Conservation (phyloP, 2,888 invertebrate species). For the Aquatica leii region DNA sequence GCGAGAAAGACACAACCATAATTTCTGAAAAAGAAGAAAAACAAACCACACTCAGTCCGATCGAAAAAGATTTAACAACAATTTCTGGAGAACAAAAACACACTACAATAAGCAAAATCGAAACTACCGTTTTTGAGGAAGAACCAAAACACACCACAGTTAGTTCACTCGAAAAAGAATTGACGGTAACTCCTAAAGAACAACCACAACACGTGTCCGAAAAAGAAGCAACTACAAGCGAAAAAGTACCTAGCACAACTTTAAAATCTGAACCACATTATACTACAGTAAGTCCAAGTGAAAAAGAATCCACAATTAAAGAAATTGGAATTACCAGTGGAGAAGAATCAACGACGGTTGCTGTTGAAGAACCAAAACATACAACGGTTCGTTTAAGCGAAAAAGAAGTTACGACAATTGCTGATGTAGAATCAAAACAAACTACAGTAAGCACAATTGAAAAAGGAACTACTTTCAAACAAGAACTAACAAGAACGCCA, state of each 20-base stretch:
- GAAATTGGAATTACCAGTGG: neutral
- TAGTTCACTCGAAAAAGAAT: neutral
- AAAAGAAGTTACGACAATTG: neutral
- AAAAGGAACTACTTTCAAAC: neutral
- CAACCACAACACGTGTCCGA: neutral
- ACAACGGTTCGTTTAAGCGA: conserved; percentile 12
- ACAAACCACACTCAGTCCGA: neutral
- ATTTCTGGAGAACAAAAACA: neutral
- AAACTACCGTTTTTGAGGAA: neutral
- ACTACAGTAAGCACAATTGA: neutral
- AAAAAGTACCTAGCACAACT: too few relatives aligned
- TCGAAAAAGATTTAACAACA: neutral
- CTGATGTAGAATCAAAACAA: conserved; percentile 14
- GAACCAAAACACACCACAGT: neutral
- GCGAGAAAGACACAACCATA: neutral
- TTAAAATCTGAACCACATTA: too few relatives aligned
- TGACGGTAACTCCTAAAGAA: neutral
- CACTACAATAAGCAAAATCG: neutral
- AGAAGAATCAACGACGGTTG: neutral
- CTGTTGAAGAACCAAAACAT: neutral
- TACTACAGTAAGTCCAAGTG: too few relatives aligned
- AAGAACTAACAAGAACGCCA: conserved; percentile 19
- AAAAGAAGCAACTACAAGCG: neutral
- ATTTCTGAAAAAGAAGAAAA: neutral
- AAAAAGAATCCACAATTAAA: neutral